Evolutionary conservation across 2,888 invertebrate genomes (phyloP), one percentile per base, ranked within the genome.

Genomic region (Troides helena): DNA sequence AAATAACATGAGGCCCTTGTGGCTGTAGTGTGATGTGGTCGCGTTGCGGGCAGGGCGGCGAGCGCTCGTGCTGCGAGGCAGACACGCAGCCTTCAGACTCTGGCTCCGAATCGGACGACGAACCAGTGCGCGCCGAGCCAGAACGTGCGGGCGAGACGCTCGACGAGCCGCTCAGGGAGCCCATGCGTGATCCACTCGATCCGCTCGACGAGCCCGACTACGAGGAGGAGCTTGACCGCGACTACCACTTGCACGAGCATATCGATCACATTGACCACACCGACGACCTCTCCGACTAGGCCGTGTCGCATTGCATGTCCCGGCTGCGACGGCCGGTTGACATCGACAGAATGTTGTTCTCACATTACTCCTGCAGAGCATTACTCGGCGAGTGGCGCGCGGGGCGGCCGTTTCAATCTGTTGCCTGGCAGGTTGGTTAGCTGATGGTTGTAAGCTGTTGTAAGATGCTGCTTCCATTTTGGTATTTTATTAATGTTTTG

Each of bases 11-110:
- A 1, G 39, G 39, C 10, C 7, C 39, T 8, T 39, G 39, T 39
- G 7, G 10, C 7, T 10, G 39, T 39, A 10, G 39, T 39, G 39
- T 39, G 39, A 39, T 39, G 10, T 39, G 39, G 39, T 39, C 10
- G 10, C 39, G 30, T 39, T 39, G 39, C 39, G 39, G 30, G 39
- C 70, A 72, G 71, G 72, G 69, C 70, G 75, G 71, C 66, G 72
- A 72, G 72, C 30, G 67, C 62, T 68, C 73, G 67, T 69, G 66
- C 68, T 72, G 72, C 71, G 73, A 76, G 74, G 75, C 71, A 63
- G 73, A 74, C 68, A 73, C 71, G 69, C 65, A 65, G 36, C 70
- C 69, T 65, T 76, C 73, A 66, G 75, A 68, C 64, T 70, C 69
- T 50, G 72, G 67, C 68, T 62, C 68, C 53, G 71, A 66, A n/a